Base-by-base conservation (phyloP, 2,888 invertebrate genomes). In the Odontothrips loti region DNA sequence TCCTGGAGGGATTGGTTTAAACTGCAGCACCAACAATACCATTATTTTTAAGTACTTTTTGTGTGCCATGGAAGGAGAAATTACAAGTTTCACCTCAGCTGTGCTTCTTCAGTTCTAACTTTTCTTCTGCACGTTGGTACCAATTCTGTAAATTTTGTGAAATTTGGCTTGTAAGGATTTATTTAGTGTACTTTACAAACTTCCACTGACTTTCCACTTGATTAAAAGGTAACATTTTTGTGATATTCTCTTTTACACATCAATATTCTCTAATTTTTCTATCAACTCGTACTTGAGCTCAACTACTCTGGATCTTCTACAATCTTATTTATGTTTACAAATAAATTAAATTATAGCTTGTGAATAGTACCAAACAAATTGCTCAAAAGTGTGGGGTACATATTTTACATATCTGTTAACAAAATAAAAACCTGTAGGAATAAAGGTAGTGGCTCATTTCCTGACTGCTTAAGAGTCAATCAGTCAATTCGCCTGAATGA, bases 281-380 rank as follows among this genome's bases (percentile, higher is more conserved):
- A 23, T 27, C 23, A 75, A 12, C 68, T 58, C 15, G 1, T 58
- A 43, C 34, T 58, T 58, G 58, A 8, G 68, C 68, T 75, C 68
- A 75, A 75, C 68, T 75, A 12, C 10, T 75, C 23, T 75, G 58
- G 12, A 75, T 75, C 8, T 27, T 75, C 27, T 75, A 75, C 68
- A n/a, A 75, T 27, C 9, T 23, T 75, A 75, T 75, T 75, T 75
- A 75, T 75, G 68, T 27, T 58, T 27, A 75, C 27, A 75, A 27
- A 27, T 27, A 68, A 75, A 75, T 27, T 27, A 75, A 58, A 20
- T 15, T 75, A 27, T 75, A 75, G 27, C 68, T 27, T 23, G 68
- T 75, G 68, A 75, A 75, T 27, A 75, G 68, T 75, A 75, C 68
- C 68, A 75, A 23, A 75, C 68, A 75, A 27, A 75, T 23, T 27